Base-by-base conservation (phyloP, 37 sponge, comb jelly and placozoan genomes). In the Amphimedon queenslandica region DNA sequence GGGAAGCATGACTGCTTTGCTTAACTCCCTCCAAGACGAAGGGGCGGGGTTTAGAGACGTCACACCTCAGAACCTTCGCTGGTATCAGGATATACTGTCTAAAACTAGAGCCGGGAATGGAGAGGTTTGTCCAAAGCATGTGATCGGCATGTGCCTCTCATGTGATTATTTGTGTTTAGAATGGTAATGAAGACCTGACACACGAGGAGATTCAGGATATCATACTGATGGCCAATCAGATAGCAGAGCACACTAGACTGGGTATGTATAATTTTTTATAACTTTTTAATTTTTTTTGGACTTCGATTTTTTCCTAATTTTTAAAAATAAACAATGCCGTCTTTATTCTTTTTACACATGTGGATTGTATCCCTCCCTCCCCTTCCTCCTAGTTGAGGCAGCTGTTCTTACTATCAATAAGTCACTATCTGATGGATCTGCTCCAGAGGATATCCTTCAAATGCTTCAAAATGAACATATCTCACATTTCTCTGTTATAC, bases 171-270 rank as follows among this genome's bases (percentile, higher is more conserved):
- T 71, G 55, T 55, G 4, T 71, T 6, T 10, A 53, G 36, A 24
- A n/a, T n/a, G 30, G 4, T 61, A 25, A 41, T 63, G 28, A 37
- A 21, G n/a, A 80, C 0, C 60, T 93, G 18, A 79, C 43, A 37
- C 79, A 71, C 32, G 77, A 79, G 4, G 94, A 93, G 77, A 86
- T 93, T 1, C 89, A 93, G 55, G 94, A 88, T 63, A 86, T 93
- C 36, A 29, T 93, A 37, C 79, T 77, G 58, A 86, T 93, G 58
- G 94, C 94, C 40, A 93, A 93, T 70, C 82, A 88, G 28, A 76
- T 90, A 1, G 90, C 90, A 55, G 90, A 84, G n/a, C 85, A 90
- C 64, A 80, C 90, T 2, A 64, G 86, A 72, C 73, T 73, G 32
- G 90, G 90, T 82, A 57, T 47, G 85, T 38, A 16, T 25, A 4